Conservation (phyloP, 2,113 vertebrate species). For the Bubo scandiacus region DNA sequence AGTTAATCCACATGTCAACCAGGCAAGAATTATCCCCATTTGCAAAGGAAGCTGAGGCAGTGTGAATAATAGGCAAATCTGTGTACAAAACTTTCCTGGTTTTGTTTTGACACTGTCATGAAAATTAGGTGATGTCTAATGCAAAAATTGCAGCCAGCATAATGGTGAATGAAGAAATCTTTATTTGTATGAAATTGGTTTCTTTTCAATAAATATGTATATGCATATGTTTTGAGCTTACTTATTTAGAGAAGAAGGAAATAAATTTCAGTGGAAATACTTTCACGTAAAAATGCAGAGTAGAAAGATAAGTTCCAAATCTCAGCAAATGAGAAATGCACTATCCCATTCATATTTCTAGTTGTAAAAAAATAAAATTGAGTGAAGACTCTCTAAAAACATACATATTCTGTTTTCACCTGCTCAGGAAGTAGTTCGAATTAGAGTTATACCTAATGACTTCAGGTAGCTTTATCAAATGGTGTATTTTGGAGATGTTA, state of each 20-base stretch:
- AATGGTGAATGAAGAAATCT: not conserved
- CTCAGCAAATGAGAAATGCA: not conserved
- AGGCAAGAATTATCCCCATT: not conserved
- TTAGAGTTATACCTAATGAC: not conserved
- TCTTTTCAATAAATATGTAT: not conserved
- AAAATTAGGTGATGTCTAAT: not conserved
- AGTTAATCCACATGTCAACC: not conserved
- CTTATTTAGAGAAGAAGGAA: not conserved
- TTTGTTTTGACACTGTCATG: not conserved
- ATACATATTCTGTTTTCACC: not conserved
- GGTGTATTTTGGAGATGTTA: not conserved
- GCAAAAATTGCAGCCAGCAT: not conserved
- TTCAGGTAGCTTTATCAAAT: not conserved
- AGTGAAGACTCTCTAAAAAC: not conserved
- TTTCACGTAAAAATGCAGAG: not conserved
- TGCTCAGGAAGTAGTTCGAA: not conserved
- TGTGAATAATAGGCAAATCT: not conserved
- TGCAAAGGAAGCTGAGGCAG: not conserved
- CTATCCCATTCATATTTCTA: not conserved
- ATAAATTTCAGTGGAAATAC: not conserved
- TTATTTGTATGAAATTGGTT: not conserved
- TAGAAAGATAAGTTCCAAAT: not conserved
- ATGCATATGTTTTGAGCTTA: not conserved
- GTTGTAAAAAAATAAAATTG: not conserved
- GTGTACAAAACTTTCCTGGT: not conserved